phyloP scores from a whole-genome alignment of 2,113 vertebrate species.

The Merops nubicus region DNA sequence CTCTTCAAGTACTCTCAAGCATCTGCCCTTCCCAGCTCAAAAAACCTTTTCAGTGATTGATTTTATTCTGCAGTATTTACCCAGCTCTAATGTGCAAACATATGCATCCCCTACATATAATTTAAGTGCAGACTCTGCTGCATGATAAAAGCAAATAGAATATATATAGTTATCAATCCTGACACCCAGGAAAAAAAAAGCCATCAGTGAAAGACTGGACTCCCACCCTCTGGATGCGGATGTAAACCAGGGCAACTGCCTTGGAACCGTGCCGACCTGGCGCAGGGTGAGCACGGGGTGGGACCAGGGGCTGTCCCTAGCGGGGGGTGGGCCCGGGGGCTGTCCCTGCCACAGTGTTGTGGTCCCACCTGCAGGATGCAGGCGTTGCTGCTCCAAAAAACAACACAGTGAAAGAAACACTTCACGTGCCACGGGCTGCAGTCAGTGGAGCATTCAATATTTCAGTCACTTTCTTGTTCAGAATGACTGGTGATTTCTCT shows the following conservation, averaged over 20 bases:
- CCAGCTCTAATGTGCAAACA: neutral
- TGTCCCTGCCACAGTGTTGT: neutral
- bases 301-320: neutral
- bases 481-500: neutral
- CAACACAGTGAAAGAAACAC: neutral
- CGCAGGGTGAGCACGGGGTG: rapidly evolving
- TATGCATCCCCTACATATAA: rapidly evolving
- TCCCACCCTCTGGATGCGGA: neutral
- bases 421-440: neutral
- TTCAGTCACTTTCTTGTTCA: slow-evolving; percentile 7
- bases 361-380: neutral
- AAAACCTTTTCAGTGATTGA: neutral
- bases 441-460: neutral
- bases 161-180: neutral
- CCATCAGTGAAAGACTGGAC: rapidly evolving
- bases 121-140: neutral
- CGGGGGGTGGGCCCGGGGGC: neutral
- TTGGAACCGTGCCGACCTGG: rapidly evolving
- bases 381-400: neutral
- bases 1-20: neutral
- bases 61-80: neutral
- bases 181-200: neutral
- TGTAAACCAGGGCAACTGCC: neutral
- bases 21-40: neutral
- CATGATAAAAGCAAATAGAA: neutral